These are phyloP conservation scores for Mayetiola destructor DNA, from an alignment of 2,888 invertebrate species.

Conservation along the genomic window DNA sequence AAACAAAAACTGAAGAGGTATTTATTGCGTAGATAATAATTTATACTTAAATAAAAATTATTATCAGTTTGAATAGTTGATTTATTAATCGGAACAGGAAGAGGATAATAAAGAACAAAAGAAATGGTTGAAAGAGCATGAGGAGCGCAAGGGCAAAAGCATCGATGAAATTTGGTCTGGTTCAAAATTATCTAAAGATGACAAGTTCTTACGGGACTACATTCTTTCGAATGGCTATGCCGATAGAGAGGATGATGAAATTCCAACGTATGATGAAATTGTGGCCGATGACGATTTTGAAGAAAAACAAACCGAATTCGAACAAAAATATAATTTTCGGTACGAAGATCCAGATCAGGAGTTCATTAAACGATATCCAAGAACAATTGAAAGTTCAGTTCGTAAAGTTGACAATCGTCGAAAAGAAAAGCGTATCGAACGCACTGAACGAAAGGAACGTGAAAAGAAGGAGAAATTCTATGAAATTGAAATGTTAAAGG, in stretches of 20 bases:
- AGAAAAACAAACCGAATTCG: conserved; percentile 77
- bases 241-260: conserved; percentile 36
- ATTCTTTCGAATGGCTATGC: conserved; percentile 65
- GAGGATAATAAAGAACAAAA: conserved; percentile 48
- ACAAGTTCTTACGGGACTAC: conserved; percentile 84
- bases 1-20: conserved; percentile 39
- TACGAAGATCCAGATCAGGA: conserved; percentile 93
- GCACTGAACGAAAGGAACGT: conserved; percentile 55
- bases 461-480: conserved; percentile 70
- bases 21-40: too few relatives aligned
- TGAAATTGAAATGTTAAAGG: conserved; percentile 75
- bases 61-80: conserved; percentile 16
- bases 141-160: not conserved
- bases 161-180: conserved; percentile 73
- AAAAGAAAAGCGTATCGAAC: conserved; percentile 60
- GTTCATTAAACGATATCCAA: conserved; percentile 81
- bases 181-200: conserved; percentile 64
- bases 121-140: conserved; percentile 51
- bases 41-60: not conserved
- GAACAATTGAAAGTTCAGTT: conserved; percentile 70
- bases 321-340: conserved; percentile 88
- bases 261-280: conserved; percentile 51
- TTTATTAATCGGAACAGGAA: conserved; percentile 28
- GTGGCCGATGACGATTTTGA: conserved; percentile 47
- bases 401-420: conserved; percentile 67